Evolutionary conservation across 1,140 invertebrate genomes (phyloP).

Genomic region (Trichoplusia ni): DNA sequence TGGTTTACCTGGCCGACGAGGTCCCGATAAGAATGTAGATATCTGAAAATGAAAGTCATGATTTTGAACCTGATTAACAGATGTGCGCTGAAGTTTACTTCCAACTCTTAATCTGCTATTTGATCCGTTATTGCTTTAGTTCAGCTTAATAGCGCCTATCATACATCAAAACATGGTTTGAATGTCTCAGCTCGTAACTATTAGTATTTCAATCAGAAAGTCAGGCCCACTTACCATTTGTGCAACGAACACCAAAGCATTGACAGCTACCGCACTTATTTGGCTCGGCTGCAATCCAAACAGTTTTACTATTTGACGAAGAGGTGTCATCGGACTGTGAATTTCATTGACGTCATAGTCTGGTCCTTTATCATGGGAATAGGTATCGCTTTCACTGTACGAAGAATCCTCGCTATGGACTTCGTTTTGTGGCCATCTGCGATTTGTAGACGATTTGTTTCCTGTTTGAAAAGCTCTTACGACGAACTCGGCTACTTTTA

Average conservation of each 20-base stretch:
- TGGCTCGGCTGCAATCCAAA: slow-evolving; percentile 88
- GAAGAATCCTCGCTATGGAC: slow-evolving; percentile 4
- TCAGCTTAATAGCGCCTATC: too few species aligned
- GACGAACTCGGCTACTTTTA: slow-evolving; percentile 75
- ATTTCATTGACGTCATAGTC: slow-evolving; percentile 52
- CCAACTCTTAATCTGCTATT: too few species aligned
- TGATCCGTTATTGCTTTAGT: too few species aligned
- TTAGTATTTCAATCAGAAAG: too few species aligned
- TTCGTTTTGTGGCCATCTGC: slow-evolving; percentile 35
- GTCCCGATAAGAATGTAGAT: slow-evolving; percentile 74
- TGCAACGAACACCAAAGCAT: slow-evolving; percentile 91
- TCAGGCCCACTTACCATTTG: slow-evolving; percentile 87
- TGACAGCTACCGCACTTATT: slow-evolving; percentile 89
- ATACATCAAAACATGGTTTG: too few species aligned
- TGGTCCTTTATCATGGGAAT: slow-evolving; percentile 44
- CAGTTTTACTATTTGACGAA: slow-evolving; percentile 84
- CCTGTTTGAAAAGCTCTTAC: slow-evolving; percentile 66
- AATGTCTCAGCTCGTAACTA: slow-evolving; percentile 12
- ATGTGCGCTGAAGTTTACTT: too few species aligned
- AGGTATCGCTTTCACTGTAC: slow-evolving; percentile 42
- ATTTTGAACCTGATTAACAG: too few species aligned
- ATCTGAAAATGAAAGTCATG: too few species aligned
- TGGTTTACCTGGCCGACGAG: slow-evolving; percentile 45
- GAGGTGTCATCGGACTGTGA: slow-evolving; percentile 51
- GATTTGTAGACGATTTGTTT: slow-evolving; percentile 41